Evolutionary conservation across 2,113 vertebrate species (phyloP).

Genomic region (Litocranius walleri): DNA sequence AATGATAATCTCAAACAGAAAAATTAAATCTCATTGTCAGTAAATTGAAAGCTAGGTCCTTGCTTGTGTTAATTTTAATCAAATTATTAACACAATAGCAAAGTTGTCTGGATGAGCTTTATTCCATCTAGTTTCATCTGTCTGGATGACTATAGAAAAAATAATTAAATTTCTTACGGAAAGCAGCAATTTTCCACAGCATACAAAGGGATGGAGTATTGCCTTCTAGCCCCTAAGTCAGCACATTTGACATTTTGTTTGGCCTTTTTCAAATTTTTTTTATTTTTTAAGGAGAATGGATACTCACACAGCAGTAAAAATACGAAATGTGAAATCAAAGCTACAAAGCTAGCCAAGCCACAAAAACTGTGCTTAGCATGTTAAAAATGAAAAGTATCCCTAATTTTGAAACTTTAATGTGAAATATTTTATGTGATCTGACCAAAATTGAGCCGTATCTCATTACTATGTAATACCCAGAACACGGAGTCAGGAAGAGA

Average conservation of each 20-base stretch:
- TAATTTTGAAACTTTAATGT: background rate
- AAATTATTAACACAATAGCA: slow-evolving; percentile 74
- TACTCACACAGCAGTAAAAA: slow-evolving; percentile 27
- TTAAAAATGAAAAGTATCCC: background rate
- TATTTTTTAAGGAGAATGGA: slow-evolving; percentile 73
- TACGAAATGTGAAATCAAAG: slow-evolving; percentile 24
- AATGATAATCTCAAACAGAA: slow-evolving; percentile 71
- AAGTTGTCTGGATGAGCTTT: slow-evolving; percentile 64
- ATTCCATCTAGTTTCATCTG: slow-evolving; percentile 37
- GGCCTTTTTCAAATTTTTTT: slow-evolving; percentile 60
- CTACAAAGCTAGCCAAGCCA: background rate
- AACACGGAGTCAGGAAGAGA: background rate
- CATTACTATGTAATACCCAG: slow-evolving; percentile 5
- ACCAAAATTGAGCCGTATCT: slow-evolving; percentile 31
- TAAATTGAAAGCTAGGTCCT: slow-evolving; percentile 67
- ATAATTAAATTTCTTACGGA: slow-evolving; percentile 66
- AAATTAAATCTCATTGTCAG: slow-evolving; percentile 72
- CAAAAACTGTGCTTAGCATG: background rate
- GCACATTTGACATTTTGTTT: slow-evolving; percentile 50
- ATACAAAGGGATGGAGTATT: background rate
- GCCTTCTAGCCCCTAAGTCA: slow-evolving; percentile 17
- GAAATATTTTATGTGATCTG: slow-evolving; percentile 34
- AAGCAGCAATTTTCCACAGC: slow-evolving; percentile 55
- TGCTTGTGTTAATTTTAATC: slow-evolving; percentile 71
- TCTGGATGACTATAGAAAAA: slow-evolving; percentile 61